Percentiles rank a stretch among this genome's conserved stretches.
phyloP scores from a whole-genome alignment of 1,140 invertebrate genomes.

The Zelostemma sp. region DNA sequence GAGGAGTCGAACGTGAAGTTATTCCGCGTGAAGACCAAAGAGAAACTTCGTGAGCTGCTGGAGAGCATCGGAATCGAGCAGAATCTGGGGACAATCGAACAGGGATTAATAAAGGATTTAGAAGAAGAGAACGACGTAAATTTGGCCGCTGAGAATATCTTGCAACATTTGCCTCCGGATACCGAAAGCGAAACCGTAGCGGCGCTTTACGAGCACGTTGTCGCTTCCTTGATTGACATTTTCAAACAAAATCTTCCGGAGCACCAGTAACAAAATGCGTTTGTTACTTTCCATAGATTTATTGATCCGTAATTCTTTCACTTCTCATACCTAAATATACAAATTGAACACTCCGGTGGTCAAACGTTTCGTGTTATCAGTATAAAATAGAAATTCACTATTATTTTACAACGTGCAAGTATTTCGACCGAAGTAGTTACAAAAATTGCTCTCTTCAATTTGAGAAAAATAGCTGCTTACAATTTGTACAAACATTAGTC shows the following conservation, averaged over 20 bases:
- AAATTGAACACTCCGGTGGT: neutral
- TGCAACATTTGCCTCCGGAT: slow-evolving; percentile 16
- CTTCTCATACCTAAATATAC: neutral
- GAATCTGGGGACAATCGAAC: neutral
- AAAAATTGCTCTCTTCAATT: slow-evolving; percentile 1
- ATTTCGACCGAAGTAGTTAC: too few species aligned
- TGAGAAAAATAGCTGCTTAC: neutral
- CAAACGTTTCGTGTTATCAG: neutral
- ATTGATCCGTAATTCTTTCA: neutral
- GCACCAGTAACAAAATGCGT: neutral
- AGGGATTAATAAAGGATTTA: slow-evolving; percentile 5
- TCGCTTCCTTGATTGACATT: slow-evolving; percentile 17
- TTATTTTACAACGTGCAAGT: too few species aligned
- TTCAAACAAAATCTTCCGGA: slow-evolving; percentile 1
- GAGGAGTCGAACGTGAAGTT: neutral
- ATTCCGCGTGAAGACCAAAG: slow-evolving; percentile 7
- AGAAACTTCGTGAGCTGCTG: neutral
- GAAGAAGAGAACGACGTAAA: neutral
- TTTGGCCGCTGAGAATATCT: slow-evolving; percentile 1
- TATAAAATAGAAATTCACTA: neutral
- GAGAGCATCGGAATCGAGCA: slow-evolving; percentile 16
- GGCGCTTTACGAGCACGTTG: slow-evolving; percentile 12
- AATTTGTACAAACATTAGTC: slow-evolving; percentile 3
- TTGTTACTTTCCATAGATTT: neutral
- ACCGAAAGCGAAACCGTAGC: slow-evolving; percentile 12